A percentile compares a stretch with the other conserved stretches of the same genome.
Evolutionary conservation across 2,888 invertebrate genomes (phyloP).

Genomic region (Megaustenia siamemsis): DNA sequence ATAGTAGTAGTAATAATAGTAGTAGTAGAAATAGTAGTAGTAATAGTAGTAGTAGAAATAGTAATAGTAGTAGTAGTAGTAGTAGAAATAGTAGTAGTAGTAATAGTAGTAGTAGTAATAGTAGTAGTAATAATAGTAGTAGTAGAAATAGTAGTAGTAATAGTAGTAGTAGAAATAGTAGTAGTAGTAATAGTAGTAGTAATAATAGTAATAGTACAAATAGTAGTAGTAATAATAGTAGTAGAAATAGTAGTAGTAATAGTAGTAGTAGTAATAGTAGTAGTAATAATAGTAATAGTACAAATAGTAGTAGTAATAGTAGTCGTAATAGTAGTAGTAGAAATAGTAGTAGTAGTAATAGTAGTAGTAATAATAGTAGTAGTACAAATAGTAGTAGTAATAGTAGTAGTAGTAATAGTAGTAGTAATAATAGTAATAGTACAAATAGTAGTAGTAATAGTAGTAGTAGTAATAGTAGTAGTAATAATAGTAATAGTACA

Average conservation of each 20-base stretch:
- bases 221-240: conserved; percentile 19
- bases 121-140: conserved; percentile 3
- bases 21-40: conserved; percentile 17
- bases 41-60: not conserved
- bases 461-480: conserved; percentile 51
- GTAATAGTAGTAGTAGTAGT: conserved; percentile 2
- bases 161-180: conserved; percentile 15
- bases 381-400: conserved; percentile 56
- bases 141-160: conserved; percentile 13
- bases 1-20: conserved; percentile 9
- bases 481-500: not conserved
- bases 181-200: conserved; percentile 6
- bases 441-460: conserved; percentile 56
- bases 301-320: conserved; percentile 55
- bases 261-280: conserved; percentile 22
- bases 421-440: conserved; percentile 56
- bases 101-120: conserved; percentile 15
- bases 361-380: conserved; percentile 56
- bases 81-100: not conserved
- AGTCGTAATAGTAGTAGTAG: conserved; percentile 58
- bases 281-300: conserved; percentile 27
- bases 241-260: conserved; percentile 15
- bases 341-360: conserved; percentile 56
- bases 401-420: conserved; percentile 58
- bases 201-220: not conserved